Evolutionary conservation across 92 coral and sea anemone species (phyloP), one percentile per base, ranked within the genome.

Genomic region (Pocillopora meandrina): DNA sequence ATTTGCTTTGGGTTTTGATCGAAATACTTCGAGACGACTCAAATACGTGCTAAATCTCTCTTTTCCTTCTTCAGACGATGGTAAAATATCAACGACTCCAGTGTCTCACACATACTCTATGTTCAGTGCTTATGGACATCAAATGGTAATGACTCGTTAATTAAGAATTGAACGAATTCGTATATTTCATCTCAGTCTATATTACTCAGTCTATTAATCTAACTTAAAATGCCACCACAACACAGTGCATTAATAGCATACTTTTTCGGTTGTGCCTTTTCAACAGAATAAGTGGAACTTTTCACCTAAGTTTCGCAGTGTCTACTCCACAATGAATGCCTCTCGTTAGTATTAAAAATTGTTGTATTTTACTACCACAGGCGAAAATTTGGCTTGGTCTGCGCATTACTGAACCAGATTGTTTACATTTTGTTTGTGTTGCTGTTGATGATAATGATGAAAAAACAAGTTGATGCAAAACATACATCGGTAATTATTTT

Each of bases 381-480:
- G 98, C 90, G 98, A 57, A 94, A 94, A 78, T 94, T 94, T 71
- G 98, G 98, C n/a, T 89, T 94, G 5, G 93, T 94, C 4, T 94
- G 98, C 72, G 98, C 98, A 21, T 79, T 94, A 71, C 78, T 94
- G 64, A 94, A 94, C 75, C 98, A 94, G 74, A 87, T 75, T 12
- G 90, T 94, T 59, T 94, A 89, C 74, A 71, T 94, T 47, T 26
- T 94, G 61, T 94, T 89, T 80, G 87, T 94, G 18, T 21, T 89
- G 60, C 90, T 94, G 21, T 67, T 94, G 56, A 84, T 90, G 72
- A 42, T 92, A 57, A 90, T 92, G 89, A 90, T 89, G 87, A 71
- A 81, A 23, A 72, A 92, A 68, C 91, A 89, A 49, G 98, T 92
- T 64, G 78, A 88, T 16, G 56, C 83, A 65, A 83, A 71, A 61